Base-by-base conservation (phyloP, 2,113 vertebrate genomes). In the Petrocephalus microphthalmus region DNA sequence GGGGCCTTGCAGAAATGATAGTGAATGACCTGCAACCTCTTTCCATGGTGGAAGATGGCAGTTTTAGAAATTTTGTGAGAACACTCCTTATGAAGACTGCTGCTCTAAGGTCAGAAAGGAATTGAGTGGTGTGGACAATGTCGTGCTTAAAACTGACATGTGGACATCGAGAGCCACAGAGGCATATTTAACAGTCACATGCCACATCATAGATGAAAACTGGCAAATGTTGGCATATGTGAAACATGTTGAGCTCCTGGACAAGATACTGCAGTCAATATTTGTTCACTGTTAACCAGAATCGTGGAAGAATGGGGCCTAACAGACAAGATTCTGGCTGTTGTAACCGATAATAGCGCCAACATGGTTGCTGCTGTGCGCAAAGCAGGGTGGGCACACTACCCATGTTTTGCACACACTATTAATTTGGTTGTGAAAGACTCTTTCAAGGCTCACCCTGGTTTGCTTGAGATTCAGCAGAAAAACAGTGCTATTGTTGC, bases 271-370 rank as follows among this genome's bases (percentile, higher is more conserved):
- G 88, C 89, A 37, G 88, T 85, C 54, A 60, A 90, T 82, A 90
- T 90, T 85, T 87, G 87, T 29, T 87, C 45, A 89, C 89, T 0
- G 1, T 52, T 89, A 86, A 89, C 88, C 60, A 6, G 19, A 8
- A 87, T 88, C 33, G 89, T 84, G 86, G 89, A 87, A 78, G 88
- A 91, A 90, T 89, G 88, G 90, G 51, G 29, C 88, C 88, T 89
- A 52, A 89, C 85, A 85, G 85, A 90, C 1, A 92, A 89, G 53
- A 88, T 89, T 4, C 54, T 49, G 25, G 90, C 85, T 89, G 82
- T 88, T 25, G 51, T 85, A 56, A 90, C 54, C 82, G 89, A 88
- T 20, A 89, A 83, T 88, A 87, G 89, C n/a, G 89, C 86, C 88
- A 60, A 84, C 84, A 89, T 89, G 89, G 87, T 89, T 67, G 57